Evolutionary conservation across 2,113 vertebrate species (phyloP).

Genomic region (Oncorhynchus kisutch): DNA sequence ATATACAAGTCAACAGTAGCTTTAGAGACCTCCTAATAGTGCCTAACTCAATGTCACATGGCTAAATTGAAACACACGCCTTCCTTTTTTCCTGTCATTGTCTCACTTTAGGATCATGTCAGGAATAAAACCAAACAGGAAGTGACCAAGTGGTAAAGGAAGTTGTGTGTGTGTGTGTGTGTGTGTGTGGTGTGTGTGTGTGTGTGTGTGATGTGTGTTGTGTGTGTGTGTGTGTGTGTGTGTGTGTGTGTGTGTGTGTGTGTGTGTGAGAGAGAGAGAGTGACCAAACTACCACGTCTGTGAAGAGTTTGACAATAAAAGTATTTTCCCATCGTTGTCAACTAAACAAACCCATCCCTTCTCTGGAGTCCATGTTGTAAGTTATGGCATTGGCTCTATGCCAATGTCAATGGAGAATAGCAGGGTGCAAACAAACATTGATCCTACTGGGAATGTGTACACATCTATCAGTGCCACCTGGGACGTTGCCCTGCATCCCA

Average conservation of each 20-base stretch:
- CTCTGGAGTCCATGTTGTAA: not conserved
- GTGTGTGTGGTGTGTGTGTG: no score
- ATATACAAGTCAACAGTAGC: not conserved
- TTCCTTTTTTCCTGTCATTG: slow-evolving; percentile 23
- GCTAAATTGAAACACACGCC: slow-evolving; percentile 19
- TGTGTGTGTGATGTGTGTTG: no score
- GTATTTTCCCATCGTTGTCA: not conserved
- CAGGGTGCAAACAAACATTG: not conserved
- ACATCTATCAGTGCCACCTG: not conserved
- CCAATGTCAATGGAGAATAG: not conserved
- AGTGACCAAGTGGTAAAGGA: not conserved
- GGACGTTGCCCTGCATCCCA: not conserved
- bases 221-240: no score
- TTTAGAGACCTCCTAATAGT: not conserved
- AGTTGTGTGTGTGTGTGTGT: no score
- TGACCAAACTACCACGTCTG: not conserved
- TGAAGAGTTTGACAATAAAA: not conserved
- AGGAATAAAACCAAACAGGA: slow-evolving; percentile 5
- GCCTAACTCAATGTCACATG: slow-evolving; percentile 16
- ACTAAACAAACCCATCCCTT: not conserved
- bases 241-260: no score
- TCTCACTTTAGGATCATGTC: not conserved
- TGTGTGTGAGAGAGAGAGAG: no score
- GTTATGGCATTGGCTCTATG: not conserved
- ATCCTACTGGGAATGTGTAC: not conserved